A percentile compares a stretch with the other conserved stretches of the same genome.
Evolutionary conservation across 2,888 invertebrate species (phyloP).

Genomic region (Troides aeacus): DNA sequence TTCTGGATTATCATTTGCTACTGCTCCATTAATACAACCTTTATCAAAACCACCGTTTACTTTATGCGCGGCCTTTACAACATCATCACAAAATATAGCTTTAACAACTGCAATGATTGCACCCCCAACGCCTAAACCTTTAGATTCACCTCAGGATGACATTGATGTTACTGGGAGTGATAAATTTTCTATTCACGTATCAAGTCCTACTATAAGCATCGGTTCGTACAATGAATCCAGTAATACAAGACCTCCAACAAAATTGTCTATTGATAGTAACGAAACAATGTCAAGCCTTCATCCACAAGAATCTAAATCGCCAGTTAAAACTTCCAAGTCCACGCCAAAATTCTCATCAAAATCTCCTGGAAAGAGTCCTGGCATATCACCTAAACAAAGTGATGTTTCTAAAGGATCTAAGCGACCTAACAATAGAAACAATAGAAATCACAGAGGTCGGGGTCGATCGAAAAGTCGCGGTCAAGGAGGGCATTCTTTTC

Average conservation of each 20-base stretch:
- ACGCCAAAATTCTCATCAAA: slow-evolving; percentile 83
- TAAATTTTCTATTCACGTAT: slow-evolving; percentile 62
- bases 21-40: slow-evolving; percentile 75
- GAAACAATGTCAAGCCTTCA: slow-evolving; percentile 55
- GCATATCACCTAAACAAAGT: slow-evolving; percentile 84
- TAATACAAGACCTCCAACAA: slow-evolving; percentile 53
- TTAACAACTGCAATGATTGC: slow-evolving; percentile 90
- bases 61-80: slow-evolving; percentile 88
- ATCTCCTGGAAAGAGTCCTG: slow-evolving; percentile 85
- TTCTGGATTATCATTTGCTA: slow-evolving; percentile 80
- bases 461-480: slow-evolving; percentile 74
- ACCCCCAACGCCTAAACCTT: slow-evolving; percentile 79
- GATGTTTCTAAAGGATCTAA: slow-evolving; percentile 67
- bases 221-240: slow-evolving; percentile 61
- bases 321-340: slow-evolving; percentile 74
- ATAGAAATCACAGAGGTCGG: slow-evolving; percentile 70
- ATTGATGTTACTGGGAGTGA: slow-evolving; percentile 62
- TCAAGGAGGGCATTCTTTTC: slow-evolving; percentile 49
- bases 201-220: slow-evolving; percentile 64
- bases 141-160: slow-evolving; percentile 69
- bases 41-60: slow-evolving; percentile 73
- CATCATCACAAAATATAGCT: slow-evolving; percentile 90
- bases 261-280: slow-evolving; percentile 62
- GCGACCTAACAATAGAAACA: slow-evolving; percentile 61
- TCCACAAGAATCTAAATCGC: slow-evolving; percentile 60